These are phyloP conservation scores for Etia nguti DNA, from an alignment of 2,113 vertebrate species.

Conservation along the genomic window DNA sequence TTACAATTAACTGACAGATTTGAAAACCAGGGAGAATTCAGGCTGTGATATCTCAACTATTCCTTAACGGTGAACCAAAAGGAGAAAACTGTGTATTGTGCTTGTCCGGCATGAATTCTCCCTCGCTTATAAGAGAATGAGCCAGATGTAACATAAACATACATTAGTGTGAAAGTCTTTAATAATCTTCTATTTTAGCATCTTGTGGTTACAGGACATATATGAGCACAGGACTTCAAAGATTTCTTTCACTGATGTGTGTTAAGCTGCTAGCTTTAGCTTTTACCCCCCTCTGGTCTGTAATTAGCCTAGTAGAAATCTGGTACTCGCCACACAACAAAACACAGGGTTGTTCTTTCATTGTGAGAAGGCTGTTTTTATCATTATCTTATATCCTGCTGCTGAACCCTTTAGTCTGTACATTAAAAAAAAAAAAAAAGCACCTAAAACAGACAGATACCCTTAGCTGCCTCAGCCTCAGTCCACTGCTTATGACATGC, in stretches of 20 bases:
- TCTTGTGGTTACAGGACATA: slow-evolving; percentile 36
- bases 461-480: background rate
- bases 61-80: background rate
- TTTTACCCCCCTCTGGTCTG: slow-evolving; percentile 50
- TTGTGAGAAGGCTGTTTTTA: slow-evolving; percentile 22
- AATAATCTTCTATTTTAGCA: slow-evolving; percentile 44
- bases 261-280: slow-evolving; percentile 40
- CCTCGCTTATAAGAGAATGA: background rate
- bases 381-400: background rate
- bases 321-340: slow-evolving; percentile 14
- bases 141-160: slow-evolving; percentile 4
- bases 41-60: background rate
- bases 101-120: background rate
- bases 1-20: background rate
- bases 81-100: background rate
- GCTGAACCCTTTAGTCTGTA: background rate
- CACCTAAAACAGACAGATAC: background rate
- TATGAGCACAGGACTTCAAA: slow-evolving; percentile 24
- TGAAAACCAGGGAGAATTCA: background rate
- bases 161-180: slow-evolving; percentile 16
- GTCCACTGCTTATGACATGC: background rate
- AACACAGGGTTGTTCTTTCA: background rate
- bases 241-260: slow-evolving; percentile 46
- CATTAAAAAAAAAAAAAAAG: accelerated
- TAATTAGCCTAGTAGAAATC: slow-evolving; percentile 49